Evolutionary conservation across 2,113 vertebrate genomes (phyloP), one percentile per base, ranked within the genome.

Genomic region (Mus spicilegus): DNA sequence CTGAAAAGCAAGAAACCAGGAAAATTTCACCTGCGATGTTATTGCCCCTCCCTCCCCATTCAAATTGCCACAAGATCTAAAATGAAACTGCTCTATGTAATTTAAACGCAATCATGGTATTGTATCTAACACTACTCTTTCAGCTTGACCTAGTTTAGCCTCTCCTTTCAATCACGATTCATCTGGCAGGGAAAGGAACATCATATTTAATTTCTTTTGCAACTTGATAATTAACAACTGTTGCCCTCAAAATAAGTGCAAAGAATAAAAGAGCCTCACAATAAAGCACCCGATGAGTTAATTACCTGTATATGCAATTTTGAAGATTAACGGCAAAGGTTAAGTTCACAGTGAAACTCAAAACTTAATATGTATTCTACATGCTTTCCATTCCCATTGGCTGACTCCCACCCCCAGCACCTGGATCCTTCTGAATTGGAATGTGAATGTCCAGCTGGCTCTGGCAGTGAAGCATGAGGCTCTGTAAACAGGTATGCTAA

Each of bases 301-400:
- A 87, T 93, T 97, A 91, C 61, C 33, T 96, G 87, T 88, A 87
- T 96, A 82, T 97, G 87, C 73, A 82, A 89, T 96, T 96, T 97
- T 82, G 49, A 77, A 72, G 70, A 96, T 96, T 93, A 95, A 94
- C 87, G 70, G 24, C 30, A 58, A 89, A 96, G 75, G 33, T 91
- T 76, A 95, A 91, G 28, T 89, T 95, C 77, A 91, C 89, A 91
- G 91, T 91, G 46, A 91, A 94, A 94, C 30, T 6, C 49, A 89
- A 61, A 90, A 24, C 39, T 69, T 28, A 92, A 94, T 87, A 81
- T 0, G 24, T 95, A 69, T 39, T 49, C 20, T 28, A 67, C 28
- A 39, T 42, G 88, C 51, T 22, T 93, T 76, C 58, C 56, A 46
- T 90, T 91, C 94, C 67, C 49, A 58, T 81, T 90, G 70, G 63